Base-by-base conservation (phyloP, 2,888 invertebrate genomes). In the Tachina fera region DNA sequence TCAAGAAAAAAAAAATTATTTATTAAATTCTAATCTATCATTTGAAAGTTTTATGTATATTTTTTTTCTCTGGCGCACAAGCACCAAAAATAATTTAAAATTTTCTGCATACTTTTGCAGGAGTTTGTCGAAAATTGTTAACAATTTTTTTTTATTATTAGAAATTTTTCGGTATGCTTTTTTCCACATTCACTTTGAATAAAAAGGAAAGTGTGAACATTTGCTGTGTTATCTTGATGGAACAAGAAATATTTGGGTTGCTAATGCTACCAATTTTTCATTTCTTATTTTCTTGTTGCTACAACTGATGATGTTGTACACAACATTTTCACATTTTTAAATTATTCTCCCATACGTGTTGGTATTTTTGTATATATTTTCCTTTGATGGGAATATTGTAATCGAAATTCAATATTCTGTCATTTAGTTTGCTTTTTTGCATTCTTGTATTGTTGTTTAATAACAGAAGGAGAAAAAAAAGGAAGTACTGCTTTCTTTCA, bases 401-500 rank as follows among this genome's bases (percentile, higher is more conserved):
- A 80, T 80, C 65, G 80, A 80, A 80, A 80, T 80, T 80, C 80
- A 80, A 80, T 80, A 71, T 31, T 41, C 53, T 53, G 47, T 45
- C 19, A 47, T 49, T 16, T 19, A 16, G 0, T 45, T 67, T 45
- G 0, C 10, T 51, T 51, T 9, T 9, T 41, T 60, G 19, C 16
- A 39, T 49, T 9, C n/a, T 49, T 43, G 9, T 56, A 13, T 45
- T 65, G 31, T 16, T 49, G 41, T 41, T 74, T 39, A 49, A 49
- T 67, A 5, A 51, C 49, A 31, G 31, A 31, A 31, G 67, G 2
- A 11, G 10, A 31, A 16, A 19, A 53, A 31, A 31, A 16, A 41
- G 41, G 39, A 39, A 51, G 8, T 19, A n/a, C 4, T 47, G 49
- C 22, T 67, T 67, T n/a, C n/a, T 14, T n/a, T 19, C 53, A 19